Evolutionary conservation across 1,140 invertebrate genomes (phyloP).

Genomic region (Nymphalis io): DNA sequence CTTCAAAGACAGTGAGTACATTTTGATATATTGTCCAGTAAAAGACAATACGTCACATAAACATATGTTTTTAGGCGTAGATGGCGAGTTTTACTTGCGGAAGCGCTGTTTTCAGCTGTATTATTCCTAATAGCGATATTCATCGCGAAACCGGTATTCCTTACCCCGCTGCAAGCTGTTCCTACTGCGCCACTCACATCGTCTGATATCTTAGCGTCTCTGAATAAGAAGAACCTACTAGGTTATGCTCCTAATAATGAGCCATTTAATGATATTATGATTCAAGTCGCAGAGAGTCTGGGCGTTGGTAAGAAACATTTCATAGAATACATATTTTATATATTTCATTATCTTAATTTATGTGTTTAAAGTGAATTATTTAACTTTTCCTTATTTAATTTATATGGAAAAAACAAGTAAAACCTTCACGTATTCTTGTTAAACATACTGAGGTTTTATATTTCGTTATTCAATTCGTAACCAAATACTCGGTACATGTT

Average conservation of each 20-base stretch:
- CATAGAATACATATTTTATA: constrained; percentile 9
- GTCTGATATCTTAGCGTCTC: constrained; percentile 43
- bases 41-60: too few species aligned
- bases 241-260: constrained; percentile 59
- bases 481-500: not conserved
- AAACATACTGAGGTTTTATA: not conserved
- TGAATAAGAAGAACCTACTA: constrained; percentile 46
- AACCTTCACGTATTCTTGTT: not conserved
- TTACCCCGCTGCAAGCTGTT: constrained; percentile 56
- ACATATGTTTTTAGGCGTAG: constrained; percentile 36
- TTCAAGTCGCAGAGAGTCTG: constrained; percentile 42
- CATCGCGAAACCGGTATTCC: constrained; percentile 62
- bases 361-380: too few species aligned
- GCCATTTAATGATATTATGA: constrained; percentile 54
- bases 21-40: not conserved
- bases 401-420: not conserved
- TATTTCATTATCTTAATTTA: not conserved
- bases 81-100: constrained; percentile 50
- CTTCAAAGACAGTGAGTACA: constrained; percentile 57
- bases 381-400: not conserved
- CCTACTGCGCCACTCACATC: constrained; percentile 48
- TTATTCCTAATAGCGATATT: constrained; percentile 53
- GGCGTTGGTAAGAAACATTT: constrained; percentile 41
- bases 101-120: constrained; percentile 49
- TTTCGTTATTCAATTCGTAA: not conserved